A percentile compares a stretch with the other conserved stretches of the same genome.
These are phyloP conservation scores for Beaufortia kweichowensis DNA, from an alignment of 2,113 vertebrate species.

Conservation along the genomic window DNA sequence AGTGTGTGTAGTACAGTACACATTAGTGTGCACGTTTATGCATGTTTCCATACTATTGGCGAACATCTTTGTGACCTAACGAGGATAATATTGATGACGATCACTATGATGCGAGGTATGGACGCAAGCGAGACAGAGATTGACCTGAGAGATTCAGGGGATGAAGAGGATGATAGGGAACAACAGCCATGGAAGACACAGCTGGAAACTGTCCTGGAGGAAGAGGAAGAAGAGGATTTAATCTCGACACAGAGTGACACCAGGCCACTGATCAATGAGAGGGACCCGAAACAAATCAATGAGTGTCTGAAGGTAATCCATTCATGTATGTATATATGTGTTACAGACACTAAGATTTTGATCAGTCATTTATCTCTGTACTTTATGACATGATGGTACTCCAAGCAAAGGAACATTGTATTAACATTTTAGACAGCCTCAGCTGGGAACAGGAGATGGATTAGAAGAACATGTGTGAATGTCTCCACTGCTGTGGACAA, in stretches of 20 bases:
- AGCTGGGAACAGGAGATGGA: conserved; percentile 40
- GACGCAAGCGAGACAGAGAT: conserved; percentile 71
- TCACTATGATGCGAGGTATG: conserved; percentile 62
- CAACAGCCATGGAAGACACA: conserved; percentile 69
- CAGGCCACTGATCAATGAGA: conserved; percentile 67
- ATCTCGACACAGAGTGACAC: conserved; percentile 71
- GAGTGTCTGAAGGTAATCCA: conserved; percentile 74
- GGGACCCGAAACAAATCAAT: conserved; percentile 74
- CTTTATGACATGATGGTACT: conserved; percentile 8
- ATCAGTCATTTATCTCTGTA: background rate
- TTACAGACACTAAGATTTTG: background rate
- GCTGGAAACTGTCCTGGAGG: conserved; percentile 57
- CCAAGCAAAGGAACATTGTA: background rate
- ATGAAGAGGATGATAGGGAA: conserved; percentile 62
- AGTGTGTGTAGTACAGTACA: conserved; percentile 2
- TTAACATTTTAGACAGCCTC: conserved; percentile 8
- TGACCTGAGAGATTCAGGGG: conserved; percentile 66
- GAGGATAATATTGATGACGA: conserved; percentile 22
- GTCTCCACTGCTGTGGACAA: conserved; percentile 49
- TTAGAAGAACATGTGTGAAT: conserved; percentile 32
- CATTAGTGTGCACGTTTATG: conserved; percentile 18
- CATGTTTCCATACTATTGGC: background rate
- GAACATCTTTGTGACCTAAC: background rate
- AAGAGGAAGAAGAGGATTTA: conserved; percentile 69
- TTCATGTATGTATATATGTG: background rate